Evolutionary conservation across 2,888 invertebrate genomes (phyloP).

Genomic region (Drosophila greeni): DNA sequence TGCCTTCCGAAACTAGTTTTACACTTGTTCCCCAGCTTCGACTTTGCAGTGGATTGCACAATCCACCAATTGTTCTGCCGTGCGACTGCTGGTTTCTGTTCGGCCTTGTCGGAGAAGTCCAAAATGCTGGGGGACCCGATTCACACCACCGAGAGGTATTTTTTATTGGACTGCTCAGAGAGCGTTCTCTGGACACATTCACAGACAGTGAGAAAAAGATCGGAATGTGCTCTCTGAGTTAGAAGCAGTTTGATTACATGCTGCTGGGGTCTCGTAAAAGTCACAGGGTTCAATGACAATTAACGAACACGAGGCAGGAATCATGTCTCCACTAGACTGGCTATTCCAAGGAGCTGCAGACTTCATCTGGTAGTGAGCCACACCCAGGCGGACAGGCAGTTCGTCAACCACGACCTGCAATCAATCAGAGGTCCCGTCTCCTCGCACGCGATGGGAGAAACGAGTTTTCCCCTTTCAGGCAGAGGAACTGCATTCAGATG

Average conservation of each 20-base stretch:
- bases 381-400: conserved; percentile 39
- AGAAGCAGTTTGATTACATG: conserved; percentile 7
- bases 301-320: conserved; percentile 6
- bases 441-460: neutral
- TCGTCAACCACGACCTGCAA: conserved; percentile 37
- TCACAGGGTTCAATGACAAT: conserved; percentile 53
- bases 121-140: neutral
- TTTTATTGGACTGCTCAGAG: conserved; percentile 1
- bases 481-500: conserved; percentile 2
- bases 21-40: conserved; percentile 7
- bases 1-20: conserved; percentile 17
- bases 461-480: conserved; percentile 3
- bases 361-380: conserved; percentile 15
- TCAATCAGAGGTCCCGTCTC: conserved; percentile 16
- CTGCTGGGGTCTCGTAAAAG: conserved; percentile 43
- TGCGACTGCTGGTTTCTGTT: neutral
- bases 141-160: conserved; percentile 4
- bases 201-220: neutral
- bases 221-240: conserved; percentile 15
- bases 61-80: conserved; percentile 18
- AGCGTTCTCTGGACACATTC: neutral
- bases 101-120: conserved; percentile 9
- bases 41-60: conserved; percentile 3
- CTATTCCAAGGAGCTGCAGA: neutral
- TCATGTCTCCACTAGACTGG: neutral